A percentile compares a stretch with the other conserved stretches of the same genome.
These are phyloP conservation scores for Thinocorus orbignyianus DNA, from an alignment of 2,113 vertebrate genomes.

Conservation along the genomic window DNA sequence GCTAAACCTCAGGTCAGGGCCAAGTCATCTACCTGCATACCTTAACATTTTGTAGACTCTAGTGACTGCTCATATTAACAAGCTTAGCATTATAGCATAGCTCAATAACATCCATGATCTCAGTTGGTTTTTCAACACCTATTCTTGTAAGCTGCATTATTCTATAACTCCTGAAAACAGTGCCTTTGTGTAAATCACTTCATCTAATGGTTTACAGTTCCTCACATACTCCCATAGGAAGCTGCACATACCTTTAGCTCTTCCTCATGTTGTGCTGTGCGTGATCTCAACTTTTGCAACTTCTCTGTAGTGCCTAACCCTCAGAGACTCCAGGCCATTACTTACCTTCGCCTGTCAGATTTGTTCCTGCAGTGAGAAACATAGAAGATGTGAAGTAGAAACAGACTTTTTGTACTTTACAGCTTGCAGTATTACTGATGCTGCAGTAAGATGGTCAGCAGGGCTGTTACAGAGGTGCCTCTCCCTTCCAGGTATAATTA, in stretches of 20 bases:
- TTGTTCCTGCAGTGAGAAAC: not conserved
- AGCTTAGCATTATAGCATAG: not conserved
- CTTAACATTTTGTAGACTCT: not conserved
- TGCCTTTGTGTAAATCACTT: not conserved
- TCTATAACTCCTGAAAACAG: not conserved
- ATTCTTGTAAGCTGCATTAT: not conserved
- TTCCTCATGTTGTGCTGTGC: accelerated
- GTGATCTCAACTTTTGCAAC: not conserved
- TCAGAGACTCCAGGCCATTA: not conserved
- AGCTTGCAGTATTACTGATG: no score
- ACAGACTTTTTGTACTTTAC: not conserved
- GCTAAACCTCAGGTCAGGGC: not conserved
- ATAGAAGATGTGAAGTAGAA: not conserved
- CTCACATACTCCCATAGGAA: not conserved
- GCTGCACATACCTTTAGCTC: not conserved
- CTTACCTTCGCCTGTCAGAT: not conserved
- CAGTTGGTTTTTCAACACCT: not conserved
- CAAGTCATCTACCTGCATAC: not conserved
- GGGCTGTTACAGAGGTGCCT: not conserved
- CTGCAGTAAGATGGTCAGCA: not conserved
- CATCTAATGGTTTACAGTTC: no score
- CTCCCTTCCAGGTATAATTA: not conserved
- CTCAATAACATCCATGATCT: not conserved
- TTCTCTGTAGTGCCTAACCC: not conserved
- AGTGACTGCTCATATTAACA: not conserved